A percentile compares a stretch with the other conserved stretches of the same genome.
phyloP scores from a whole-genome alignment of 2,797 vertebrate species.

The Falco novaeseelandiae region DNA sequence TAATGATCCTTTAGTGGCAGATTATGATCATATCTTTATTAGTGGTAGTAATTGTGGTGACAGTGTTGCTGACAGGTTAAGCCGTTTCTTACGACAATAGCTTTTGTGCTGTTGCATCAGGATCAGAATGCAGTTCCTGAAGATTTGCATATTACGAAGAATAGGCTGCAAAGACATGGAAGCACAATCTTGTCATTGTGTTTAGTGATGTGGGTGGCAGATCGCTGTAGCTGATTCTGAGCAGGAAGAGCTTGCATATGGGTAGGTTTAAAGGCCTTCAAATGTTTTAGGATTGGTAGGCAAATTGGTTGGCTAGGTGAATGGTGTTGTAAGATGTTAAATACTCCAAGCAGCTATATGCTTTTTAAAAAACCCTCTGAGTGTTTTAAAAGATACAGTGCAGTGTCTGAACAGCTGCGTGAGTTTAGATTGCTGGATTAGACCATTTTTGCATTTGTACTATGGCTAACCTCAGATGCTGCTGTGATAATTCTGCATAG shows the following conservation, averaged over 20 bases:
- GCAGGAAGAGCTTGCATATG: neutral
- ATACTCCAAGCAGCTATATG: neutral
- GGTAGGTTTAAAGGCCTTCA: neutral
- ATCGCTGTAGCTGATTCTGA: neutral
- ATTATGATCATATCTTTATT: constrained; percentile 36
- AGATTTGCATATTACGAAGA: constrained; percentile 50
- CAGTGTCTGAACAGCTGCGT: neutral
- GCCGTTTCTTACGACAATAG: constrained; percentile 1
- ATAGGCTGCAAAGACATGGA: constrained; percentile 28
- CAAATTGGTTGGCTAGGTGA: neutral
- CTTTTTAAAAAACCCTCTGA: neutral
- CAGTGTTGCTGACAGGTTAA: constrained; percentile 39
- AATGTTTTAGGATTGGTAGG: neutral
- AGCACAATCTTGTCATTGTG: constrained; percentile 42
- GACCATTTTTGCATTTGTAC: neutral
- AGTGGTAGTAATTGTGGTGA: constrained; percentile 14
- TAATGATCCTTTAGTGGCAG: constrained; percentile 29
- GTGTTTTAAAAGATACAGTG: neutral
- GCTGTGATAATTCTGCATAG: neutral
- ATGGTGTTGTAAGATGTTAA: neutral
- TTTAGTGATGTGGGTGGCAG: constrained; percentile 23
- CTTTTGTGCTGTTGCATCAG: constrained; percentile 38
- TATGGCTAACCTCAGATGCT: neutral
- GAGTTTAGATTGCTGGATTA: neutral
- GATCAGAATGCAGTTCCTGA: constrained; percentile 30